These are phyloP conservation scores for Folsomia candida DNA, from an alignment of 2,888 invertebrate genomes.

Conservation along the genomic window DNA sequence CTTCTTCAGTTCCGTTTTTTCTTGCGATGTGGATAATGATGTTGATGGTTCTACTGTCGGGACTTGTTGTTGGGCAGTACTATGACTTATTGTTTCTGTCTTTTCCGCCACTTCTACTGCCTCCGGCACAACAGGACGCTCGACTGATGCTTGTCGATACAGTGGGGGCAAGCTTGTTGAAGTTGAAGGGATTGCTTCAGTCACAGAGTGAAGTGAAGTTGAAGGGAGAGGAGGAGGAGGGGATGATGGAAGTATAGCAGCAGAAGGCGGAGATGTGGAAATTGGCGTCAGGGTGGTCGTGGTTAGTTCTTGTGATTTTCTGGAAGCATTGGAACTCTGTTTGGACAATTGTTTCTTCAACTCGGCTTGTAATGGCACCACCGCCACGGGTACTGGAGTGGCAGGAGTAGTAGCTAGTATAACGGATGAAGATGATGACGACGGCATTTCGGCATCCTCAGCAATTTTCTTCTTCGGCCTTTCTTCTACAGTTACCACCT, in stretches of 20 bases:
- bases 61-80: too few relatives aligned
- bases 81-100: too few relatives aligned
- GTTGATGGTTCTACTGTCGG: background rate
- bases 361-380: background rate
- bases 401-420: constrained; percentile 10
- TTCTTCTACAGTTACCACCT: background rate
- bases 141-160: constrained; percentile 1
- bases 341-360: background rate
- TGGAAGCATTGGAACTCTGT: constrained; percentile 2
- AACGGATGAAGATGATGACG: constrained; percentile 16
- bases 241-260: constrained; percentile 14
- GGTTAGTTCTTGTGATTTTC: background rate
- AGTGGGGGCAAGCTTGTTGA: background rate
- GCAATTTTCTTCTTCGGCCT: background rate
- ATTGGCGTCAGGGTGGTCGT: background rate
- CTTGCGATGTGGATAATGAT: background rate
- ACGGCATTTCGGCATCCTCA: background rate
- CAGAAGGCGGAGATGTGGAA: background rate
- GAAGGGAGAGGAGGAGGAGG: background rate
- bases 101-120: background rate
- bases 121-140: background rate
- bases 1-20: background rate
- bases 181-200: background rate
- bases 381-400: background rate
- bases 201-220: constrained; percentile 2